Evolutionary conservation across 2,113 vertebrate genomes (phyloP).

Genomic region (Megaceryle maxima): DNA sequence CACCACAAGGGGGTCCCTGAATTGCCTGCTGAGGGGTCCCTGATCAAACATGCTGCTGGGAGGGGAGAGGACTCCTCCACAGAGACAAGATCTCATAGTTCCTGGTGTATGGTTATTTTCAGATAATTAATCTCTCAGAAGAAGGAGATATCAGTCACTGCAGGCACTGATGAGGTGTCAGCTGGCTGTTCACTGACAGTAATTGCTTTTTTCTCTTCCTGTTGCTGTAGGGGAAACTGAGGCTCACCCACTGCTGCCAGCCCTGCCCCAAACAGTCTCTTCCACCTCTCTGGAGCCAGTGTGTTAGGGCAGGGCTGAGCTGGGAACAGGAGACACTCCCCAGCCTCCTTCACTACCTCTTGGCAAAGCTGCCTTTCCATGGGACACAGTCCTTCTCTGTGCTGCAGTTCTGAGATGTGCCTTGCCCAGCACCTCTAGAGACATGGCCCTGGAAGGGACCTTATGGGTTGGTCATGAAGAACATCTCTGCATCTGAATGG

Average conservation of each 20-base stretch:
- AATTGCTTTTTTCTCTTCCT: slow-evolving; percentile 11
- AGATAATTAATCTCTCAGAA: slow-evolving; percentile 48
- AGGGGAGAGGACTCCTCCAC: neutral
- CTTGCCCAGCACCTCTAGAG: neutral
- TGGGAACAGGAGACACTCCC: neutral
- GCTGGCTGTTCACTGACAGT: neutral
- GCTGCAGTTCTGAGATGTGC: neutral
- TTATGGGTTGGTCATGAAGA: neutral
- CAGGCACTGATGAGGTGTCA: slow-evolving; percentile 13
- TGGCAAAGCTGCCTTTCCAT: neutral
- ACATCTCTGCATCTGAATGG: neutral
- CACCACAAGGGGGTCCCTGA: neutral
- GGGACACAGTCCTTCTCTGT: neutral
- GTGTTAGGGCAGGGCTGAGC: neutral
- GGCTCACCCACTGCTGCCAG: neutral
- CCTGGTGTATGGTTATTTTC: neutral
- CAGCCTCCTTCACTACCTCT: neutral
- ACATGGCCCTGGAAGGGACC: neutral
- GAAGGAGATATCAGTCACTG: slow-evolving; percentile 35
- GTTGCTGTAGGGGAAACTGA: neutral
- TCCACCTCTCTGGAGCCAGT: neutral
- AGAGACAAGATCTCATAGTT: neutral
- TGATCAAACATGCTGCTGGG: neutral
- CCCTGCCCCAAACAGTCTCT: neutral
- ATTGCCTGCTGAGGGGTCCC: fast-evolving